Base-by-base conservation (phyloP, 2,797 vertebrate species). In the Cottoperca gobio region DNA sequence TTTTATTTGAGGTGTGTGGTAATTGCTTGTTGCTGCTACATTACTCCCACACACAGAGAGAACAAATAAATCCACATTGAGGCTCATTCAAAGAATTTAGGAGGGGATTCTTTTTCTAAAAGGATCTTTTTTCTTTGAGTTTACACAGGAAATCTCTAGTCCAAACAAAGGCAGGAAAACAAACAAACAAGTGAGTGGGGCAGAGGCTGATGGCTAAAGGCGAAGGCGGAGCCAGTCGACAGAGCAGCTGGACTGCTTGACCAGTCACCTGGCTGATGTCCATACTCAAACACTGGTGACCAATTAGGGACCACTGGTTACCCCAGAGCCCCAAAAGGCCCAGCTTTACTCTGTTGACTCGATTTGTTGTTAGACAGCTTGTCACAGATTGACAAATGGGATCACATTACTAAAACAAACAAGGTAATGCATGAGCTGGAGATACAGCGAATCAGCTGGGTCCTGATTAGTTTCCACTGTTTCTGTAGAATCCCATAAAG, bases 101-200 rank as follows among this genome's bases (percentile, higher is more conserved):
- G 72, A 50, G 46, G 54, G 45, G 60, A 54, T 71, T 62, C 31
- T 31, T 70, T 70, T 50, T 67, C 43, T 46, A 28, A 80, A 84
- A 66, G 72, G 70, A 79, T 90, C 79, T 68, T 59, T 63, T 85
- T 87, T 83, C 63, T 39, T 69, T 33, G 58, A 59, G 87, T 89
- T 94, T 87, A 87, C 89, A 82, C 71, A 92, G 89, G 91, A 91
- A 92, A 92, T 89, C 87, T 90, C 64, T 14, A 79, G 77, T 86
- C 81, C 86, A 94, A 94, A 94, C 91, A 93, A 90, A 91, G 86
- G 74, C 88, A 87, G 86, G 78, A 91, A 90, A 87, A 92, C 90
- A 93, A 95, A 92, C 88, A 93, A 94, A 93, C 84, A 87, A 81
- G 42, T 63, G 79, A 71, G 71, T 59, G 23, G 59, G 74, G 64